Evolutionary conservation across 2,888 invertebrate genomes (phyloP).

Genomic region (Balanococcus diminutus): DNA sequence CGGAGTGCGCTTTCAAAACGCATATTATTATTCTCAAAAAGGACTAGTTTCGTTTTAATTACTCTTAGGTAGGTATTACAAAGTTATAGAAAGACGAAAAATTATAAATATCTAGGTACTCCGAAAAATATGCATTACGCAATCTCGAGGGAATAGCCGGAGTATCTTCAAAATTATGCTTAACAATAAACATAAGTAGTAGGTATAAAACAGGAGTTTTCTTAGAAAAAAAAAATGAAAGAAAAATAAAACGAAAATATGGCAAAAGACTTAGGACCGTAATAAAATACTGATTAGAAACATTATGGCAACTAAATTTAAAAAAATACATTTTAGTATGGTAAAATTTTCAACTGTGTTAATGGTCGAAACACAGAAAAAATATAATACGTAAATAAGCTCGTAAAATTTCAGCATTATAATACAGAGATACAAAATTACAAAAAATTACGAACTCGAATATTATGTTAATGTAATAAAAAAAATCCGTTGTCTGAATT

Average conservation of each 20-base stretch:
- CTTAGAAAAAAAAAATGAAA: neutral
- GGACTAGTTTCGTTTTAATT: neutral
- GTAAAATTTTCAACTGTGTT: neutral
- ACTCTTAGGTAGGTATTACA: too few relatives aligned
- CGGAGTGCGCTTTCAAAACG: neutral
- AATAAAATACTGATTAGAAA: conserved; percentile 17
- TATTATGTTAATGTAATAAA: neutral
- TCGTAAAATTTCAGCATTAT: conserved; percentile 19
- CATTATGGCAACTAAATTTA: neutral
- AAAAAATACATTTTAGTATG: conserved; percentile 18
- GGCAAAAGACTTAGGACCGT: neutral
- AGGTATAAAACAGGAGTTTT: neutral
- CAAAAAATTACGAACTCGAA: neutral
- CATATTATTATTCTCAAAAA: neutral
- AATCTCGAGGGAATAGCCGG: neutral
- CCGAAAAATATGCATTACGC: neutral
- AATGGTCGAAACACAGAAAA: neutral
- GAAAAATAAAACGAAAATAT: neutral
- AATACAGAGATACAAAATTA: neutral
- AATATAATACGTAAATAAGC: neutral
- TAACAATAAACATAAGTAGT: neutral
- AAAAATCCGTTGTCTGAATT: neutral
- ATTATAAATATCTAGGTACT: neutral
- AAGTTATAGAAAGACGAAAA: too few relatives aligned
- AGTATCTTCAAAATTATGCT: neutral